Evolutionary conservation across 2,113 vertebrate species (phyloP).

Genomic region (Otis tarda): DNA sequence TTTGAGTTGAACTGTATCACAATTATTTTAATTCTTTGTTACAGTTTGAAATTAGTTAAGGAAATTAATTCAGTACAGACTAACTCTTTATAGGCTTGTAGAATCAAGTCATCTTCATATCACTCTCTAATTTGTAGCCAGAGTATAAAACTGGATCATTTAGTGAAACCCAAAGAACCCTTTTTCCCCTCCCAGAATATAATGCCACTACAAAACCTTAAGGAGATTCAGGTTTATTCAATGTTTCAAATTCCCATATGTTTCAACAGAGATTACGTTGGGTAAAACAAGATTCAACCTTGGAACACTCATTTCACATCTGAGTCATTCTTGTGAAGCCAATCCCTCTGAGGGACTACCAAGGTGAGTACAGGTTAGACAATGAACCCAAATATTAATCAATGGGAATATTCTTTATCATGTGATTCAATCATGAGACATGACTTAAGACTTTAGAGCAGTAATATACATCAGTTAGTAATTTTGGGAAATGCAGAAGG

Average conservation of each 20-base stretch:
- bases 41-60: not conserved
- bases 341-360: not conserved
- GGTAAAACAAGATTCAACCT: not conserved
- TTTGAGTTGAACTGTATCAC: not conserved
- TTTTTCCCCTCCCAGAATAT: not conserved
- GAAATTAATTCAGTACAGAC: not conserved
- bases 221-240: not conserved
- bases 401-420: not conserved
- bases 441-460: not conserved
- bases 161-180: not conserved
- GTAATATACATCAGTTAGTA: not conserved
- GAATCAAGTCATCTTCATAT: not conserved
- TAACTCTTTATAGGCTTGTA: not conserved
- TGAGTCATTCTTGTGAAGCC: not conserved
- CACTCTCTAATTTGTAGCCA: not conserved
- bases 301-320: not conserved
- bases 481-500: not conserved
- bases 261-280: not conserved
- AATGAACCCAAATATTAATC: not conserved
- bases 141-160: not conserved
- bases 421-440: not conserved
- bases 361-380: not conserved
- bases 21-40: not conserved
- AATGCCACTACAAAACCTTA: not conserved
- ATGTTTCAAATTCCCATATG: not conserved